Percentiles rank a stretch among this genome's conserved stretches.
Conservation (phyloP, 2,797 vertebrate species). For the Acestrorhynchus altus region DNA sequence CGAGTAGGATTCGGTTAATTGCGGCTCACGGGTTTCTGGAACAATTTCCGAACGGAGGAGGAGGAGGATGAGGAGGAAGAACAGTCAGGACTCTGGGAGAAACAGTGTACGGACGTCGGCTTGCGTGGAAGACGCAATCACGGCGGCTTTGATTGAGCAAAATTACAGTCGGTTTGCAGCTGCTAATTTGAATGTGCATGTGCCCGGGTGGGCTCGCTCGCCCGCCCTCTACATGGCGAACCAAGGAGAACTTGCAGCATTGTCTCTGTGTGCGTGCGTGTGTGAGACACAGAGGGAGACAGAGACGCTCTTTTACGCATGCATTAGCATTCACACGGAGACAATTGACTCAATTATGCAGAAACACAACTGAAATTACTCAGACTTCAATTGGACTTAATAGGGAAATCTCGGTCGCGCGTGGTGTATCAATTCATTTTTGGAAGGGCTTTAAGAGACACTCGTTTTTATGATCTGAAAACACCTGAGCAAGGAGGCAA, state of each 20-base stretch:
- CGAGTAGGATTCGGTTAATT: conserved; percentile 78
- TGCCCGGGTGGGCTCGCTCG: conserved; percentile 17
- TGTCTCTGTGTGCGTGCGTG: conserved; percentile 38
- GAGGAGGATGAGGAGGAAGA: conserved; percentile 4
- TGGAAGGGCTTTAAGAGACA: conserved; percentile 20
- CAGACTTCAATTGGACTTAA: conserved; percentile 45
- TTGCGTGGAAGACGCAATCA: conserved; percentile 66
- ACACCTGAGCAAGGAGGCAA: conserved; percentile 1
- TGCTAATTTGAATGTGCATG: conserved; percentile 60
- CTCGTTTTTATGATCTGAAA: background rate
- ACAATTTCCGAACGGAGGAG: conserved; percentile 77
- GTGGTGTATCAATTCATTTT: conserved; percentile 42
- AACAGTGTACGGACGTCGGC: conserved; percentile 63
- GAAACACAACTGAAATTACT: conserved; percentile 69
- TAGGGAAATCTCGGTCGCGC: conserved; percentile 4
- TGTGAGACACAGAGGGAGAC: background rate
- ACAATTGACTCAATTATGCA: conserved; percentile 67
- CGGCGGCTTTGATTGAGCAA: conserved; percentile 59
- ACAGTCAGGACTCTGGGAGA: conserved; percentile 65
- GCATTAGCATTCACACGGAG: conserved; percentile 63
- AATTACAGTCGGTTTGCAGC: conserved; percentile 64
- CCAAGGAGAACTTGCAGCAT: background rate
- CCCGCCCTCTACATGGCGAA: background rate
- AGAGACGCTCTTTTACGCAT: conserved; percentile 22
- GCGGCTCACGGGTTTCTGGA: conserved; percentile 77